Base-by-base conservation (phyloP, 2,888 invertebrate species). In the Eulithis testata region DNA sequence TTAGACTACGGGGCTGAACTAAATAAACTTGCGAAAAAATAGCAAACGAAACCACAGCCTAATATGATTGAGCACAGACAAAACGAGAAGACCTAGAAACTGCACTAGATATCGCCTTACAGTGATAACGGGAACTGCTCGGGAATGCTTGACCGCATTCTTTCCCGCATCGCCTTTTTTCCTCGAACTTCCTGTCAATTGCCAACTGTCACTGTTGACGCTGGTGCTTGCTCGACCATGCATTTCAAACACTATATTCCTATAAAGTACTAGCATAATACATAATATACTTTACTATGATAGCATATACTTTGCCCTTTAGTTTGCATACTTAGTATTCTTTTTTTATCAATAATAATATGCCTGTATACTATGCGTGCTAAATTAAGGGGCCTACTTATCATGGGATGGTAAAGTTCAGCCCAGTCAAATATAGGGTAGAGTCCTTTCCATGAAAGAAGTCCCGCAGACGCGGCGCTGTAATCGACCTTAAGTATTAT, bases 61-160 rank as follows among this genome's bases (percentile, higher is more conserved):
- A 12, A 61, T 43, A 54, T 27, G n/a, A 55, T 31, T 43, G 31
- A 53, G 45, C 31, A 49, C 43, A 40, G 47, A 52, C 63, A 63
- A 54, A 58, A 54, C 54, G 55, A 37, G 67, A 67, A 67, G 67
- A 63, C 67, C 63, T 64, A 67, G 60, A 59, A 63, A 53, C 45
- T 45, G 11, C 40, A 40, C 21, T 14, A 56, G 49, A 12, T 63
- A 67, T 67, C 58, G 40, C 40, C 40, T 67, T 67, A 58, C 67
- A 50, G 27, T 60, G 63, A 67, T 67, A 67, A 67, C 67, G 67
- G 66, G 67, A 51, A 52, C 37, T 43, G 50, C 60, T 67, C 14
- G 63, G 63, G 67, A 67, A 63, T 53, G 63, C 56, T 44, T 63
- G 57, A 61, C 67, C 67, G 63, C 67, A 67, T 67, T 67, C 67